Evolutionary conservation across 1,140 invertebrate genomes (phyloP).

Genomic region (Aphaenogaster floridana): DNA sequence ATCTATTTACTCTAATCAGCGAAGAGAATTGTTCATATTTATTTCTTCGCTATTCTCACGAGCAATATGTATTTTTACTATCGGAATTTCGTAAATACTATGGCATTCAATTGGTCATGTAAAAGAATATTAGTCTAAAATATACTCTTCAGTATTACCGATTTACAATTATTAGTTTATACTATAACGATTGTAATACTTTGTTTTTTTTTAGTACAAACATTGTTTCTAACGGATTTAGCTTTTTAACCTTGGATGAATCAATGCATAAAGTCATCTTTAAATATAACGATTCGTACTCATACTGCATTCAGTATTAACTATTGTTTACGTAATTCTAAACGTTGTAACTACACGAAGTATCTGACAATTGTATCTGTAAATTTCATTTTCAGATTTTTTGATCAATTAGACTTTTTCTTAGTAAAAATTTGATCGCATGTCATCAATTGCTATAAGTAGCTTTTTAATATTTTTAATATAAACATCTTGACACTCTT

Average conservation of each 20-base stretch:
- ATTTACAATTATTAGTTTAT: slow-evolving; percentile 36
- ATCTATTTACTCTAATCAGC: slow-evolving; percentile 22
- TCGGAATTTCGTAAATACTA: slow-evolving; percentile 19
- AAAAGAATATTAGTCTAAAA: slow-evolving; percentile 28
- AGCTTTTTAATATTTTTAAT: neutral
- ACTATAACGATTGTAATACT: slow-evolving; percentile 36
- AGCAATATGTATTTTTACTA: slow-evolving; percentile 59
- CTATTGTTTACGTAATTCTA: slow-evolving; percentile 32
- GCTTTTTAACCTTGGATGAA: slow-evolving; percentile 35
- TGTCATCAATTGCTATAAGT: neutral
- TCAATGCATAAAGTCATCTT: slow-evolving; percentile 31
- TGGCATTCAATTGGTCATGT: slow-evolving; percentile 31
- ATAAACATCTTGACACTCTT: neutral
- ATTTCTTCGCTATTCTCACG: slow-evolving; percentile 46
- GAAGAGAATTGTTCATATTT: slow-evolving; percentile 44
- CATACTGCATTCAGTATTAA: slow-evolving; percentile 37
- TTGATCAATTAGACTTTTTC: neutral
- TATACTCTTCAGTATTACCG: slow-evolving; percentile 55
- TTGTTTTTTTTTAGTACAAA: slow-evolving; percentile 44
- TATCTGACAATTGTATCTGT: neutral
- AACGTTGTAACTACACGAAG: neutral
- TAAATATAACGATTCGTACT: slow-evolving; percentile 40
- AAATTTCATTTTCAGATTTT: neutral
- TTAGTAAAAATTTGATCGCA: neutral
- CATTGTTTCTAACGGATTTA: slow-evolving; percentile 11